Base-by-base conservation (phyloP, 2,888 invertebrate genomes). In the Andrena flavipes region DNA sequence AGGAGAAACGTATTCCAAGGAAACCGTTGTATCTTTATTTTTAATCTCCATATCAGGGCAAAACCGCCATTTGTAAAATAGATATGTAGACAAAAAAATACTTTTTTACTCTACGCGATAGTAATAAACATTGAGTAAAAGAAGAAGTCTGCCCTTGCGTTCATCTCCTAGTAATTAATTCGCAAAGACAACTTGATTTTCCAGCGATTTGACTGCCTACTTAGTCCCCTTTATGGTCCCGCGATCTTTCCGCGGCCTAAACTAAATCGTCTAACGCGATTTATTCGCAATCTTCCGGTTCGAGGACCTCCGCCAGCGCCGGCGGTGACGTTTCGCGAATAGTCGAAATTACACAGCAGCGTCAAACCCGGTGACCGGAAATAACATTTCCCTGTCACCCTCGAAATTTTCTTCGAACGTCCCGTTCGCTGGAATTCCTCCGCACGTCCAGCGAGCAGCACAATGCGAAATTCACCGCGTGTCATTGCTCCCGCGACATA, bases 301-400 rank as follows among this genome's bases (percentile, higher is more conserved):
- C 56, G 20, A 26, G 20, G 35, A n/a, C 23, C 35, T 13, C 10
- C 8, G 26, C 7, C 10, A 13, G 13, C 42, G 1, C 30, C 23
- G 7, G 23, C 1, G 48, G 6, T 42, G 16, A 5, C 42, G 20
- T n/a, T n/a, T 4, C 62, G 7, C 42, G 63, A n/a, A 20, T 10
- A 26, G 63, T 33, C 26, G 29, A 35, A 59, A 54, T 69, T 69
- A 69, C 42, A 13, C 26, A n/a, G 23, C 1, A 0, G 33, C 64
- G 10, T 26, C 20, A 20, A 16, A 13, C 30, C 59, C 26, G 35
- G 60, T 68, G 75, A 62, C 75, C 68, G 68, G 75, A 75, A 75
- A 23, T 30, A 51, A 73, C 48, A 33, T 68, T 68, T 60, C 29
- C 23, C 56, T 13, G 56, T n/a, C 16, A 16, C 20, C 48, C 35